phyloP scores from a whole-genome alignment of 2,113 vertebrate genomes.

The Callithrix jacchus region DNA sequence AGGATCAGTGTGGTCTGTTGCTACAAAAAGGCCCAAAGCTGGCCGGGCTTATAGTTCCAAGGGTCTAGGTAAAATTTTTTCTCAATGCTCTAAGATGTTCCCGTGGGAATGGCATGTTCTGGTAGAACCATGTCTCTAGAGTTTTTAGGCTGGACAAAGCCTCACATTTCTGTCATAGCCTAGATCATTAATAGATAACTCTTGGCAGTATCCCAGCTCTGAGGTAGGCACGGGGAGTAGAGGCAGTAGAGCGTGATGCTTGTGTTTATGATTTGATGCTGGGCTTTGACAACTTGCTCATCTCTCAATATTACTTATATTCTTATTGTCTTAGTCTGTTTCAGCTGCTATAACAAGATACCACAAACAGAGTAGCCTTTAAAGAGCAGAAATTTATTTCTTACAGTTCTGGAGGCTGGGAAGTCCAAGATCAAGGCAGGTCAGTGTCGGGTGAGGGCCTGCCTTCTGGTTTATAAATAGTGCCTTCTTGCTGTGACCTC shows the following conservation, averaged over 20 bases:
- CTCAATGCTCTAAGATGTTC: not conserved
- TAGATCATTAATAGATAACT: not conserved
- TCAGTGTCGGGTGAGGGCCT: not conserved
- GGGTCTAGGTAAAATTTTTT: not conserved
- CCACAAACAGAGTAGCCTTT: not conserved
- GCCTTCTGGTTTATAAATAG: not conserved
- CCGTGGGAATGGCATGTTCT: not conserved
- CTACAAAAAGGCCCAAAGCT: not conserved
- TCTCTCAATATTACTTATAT: not conserved
- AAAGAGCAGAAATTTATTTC: not conserved
- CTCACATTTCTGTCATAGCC: not conserved
- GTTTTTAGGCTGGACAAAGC: not conserved
- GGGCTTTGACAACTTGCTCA: not conserved
- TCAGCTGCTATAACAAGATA: not conserved
- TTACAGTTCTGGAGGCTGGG: not conserved
- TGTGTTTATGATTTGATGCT: not conserved
- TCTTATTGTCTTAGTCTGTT: not conserved
- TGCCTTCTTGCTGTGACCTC: not conserved
- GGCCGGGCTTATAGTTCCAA: not conserved
- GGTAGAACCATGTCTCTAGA: not conserved
- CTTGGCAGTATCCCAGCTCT: not conserved
- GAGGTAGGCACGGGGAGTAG: not conserved
- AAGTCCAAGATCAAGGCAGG: not conserved
- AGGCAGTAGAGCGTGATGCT: not conserved
- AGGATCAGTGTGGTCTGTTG: not conserved